These are phyloP conservation scores for Lycocorax pyrrhopterus DNA, from an alignment of 2,113 vertebrate species.

Conservation along the genomic window DNA sequence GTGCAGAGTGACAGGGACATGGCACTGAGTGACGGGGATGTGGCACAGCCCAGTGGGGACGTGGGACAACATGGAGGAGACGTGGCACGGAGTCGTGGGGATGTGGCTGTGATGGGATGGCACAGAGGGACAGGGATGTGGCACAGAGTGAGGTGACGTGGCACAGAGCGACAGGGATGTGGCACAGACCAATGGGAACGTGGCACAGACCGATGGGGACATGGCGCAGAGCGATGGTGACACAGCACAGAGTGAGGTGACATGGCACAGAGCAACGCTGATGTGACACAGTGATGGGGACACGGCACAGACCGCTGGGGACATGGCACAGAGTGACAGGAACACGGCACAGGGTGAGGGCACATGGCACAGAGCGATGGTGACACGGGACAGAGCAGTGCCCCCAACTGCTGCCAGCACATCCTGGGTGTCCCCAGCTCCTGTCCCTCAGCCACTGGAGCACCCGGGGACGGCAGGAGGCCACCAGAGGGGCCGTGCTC, in stretches of 20 bases:
- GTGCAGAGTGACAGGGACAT: accelerated
- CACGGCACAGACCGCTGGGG: no score
- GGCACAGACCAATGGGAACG: no score
- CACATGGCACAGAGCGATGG: not conserved
- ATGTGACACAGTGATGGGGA: not conserved
- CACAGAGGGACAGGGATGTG: not conserved
- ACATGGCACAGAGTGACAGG: no score
- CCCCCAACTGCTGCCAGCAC: not conserved
- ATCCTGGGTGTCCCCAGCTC: not conserved
- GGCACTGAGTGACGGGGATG: accelerated
- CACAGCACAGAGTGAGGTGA: not conserved
- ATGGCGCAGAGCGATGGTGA: not conserved
- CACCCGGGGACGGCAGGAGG: not conserved
- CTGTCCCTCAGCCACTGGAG: not conserved
- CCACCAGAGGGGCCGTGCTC: not conserved
- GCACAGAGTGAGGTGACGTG: not conserved
- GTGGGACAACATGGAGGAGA: not conserved
- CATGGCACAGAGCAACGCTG: not conserved
- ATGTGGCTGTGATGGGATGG: not conserved
- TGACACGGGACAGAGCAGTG: not conserved
- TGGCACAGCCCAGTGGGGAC: not conserved
- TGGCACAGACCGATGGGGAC: not conserved
- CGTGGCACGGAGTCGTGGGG: not conserved
- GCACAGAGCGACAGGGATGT: not conserved
- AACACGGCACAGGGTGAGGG: no score